Conservation (phyloP, 2,113 vertebrate genomes). For the Pituophis catenifer region DNA sequence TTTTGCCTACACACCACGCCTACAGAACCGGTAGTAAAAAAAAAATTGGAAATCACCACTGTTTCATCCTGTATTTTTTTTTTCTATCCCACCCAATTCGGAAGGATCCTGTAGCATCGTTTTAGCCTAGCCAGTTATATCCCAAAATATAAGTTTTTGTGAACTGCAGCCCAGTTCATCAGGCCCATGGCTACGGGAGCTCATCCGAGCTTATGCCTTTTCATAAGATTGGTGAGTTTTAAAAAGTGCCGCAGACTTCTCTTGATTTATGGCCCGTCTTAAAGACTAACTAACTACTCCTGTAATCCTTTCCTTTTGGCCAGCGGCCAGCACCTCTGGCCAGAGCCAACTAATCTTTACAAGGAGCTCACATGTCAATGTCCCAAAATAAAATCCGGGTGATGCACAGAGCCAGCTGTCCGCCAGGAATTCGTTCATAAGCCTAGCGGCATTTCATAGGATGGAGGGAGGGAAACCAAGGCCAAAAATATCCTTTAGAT, state of each 20-base stretch:
- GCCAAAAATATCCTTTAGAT: neutral
- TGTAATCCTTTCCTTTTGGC: neutral
- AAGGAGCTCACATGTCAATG: neutral
- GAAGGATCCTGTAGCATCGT: neutral
- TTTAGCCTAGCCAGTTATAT: neutral
- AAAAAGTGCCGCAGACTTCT: neutral
- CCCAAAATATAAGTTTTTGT: neutral
- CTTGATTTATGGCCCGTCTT: neutral
- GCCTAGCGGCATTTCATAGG: neutral
- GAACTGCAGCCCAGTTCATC: neutral
- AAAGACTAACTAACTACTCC: neutral
- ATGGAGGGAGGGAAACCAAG: neutral
- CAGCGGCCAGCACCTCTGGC: neutral
- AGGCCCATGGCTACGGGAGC: rapidly evolving
- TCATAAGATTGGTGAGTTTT: neutral
- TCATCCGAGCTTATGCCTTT: neutral
- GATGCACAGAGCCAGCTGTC: neutral
- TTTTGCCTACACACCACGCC: too few relatives aligned
- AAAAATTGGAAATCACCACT: too few relatives aligned
- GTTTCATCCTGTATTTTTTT: too few relatives aligned
- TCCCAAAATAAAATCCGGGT: neutral
- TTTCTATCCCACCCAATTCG: neutral
- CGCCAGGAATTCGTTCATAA: neutral
- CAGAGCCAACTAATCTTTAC: neutral
- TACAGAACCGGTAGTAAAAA: too few relatives aligned